Percentiles rank a stretch among this genome's conserved stretches.
phyloP scores from a whole-genome alignment of 2,888 invertebrate species.

The Chesias legatella region DNA sequence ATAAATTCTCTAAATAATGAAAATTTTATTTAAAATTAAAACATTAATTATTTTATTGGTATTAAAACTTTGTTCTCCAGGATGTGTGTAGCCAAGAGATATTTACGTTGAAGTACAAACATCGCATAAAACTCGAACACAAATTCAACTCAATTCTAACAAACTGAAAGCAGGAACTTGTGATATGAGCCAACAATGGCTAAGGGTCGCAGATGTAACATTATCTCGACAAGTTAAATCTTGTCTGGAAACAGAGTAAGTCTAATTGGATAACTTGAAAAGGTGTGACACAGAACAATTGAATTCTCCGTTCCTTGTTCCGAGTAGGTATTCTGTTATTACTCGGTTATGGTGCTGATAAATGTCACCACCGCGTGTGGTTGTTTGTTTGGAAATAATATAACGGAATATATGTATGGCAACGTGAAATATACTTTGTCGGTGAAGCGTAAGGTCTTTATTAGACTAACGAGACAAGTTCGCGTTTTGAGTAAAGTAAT shows the following conservation, averaged over 20 bases:
- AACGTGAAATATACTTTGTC: too few relatives aligned
- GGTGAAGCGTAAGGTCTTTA: too few relatives aligned
- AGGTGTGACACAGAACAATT: slow-evolving; percentile 56
- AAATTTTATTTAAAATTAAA: too few relatives aligned
- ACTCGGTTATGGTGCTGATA: background rate
- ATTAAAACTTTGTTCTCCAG: too few relatives aligned
- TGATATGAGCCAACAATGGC: slow-evolving; percentile 37
- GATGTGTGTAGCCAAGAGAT: too few relatives aligned
- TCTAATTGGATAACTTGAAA: slow-evolving; percentile 69
- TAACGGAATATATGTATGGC: too few relatives aligned
- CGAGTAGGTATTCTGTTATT: slow-evolving; percentile 1
- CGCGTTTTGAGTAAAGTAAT: too few relatives aligned
- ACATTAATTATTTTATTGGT: too few relatives aligned
- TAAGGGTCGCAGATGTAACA: slow-evolving; percentile 52
- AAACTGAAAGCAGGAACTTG: slow-evolving; percentile 26
- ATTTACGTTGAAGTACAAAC: too few relatives aligned
- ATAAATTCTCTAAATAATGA: too few relatives aligned
- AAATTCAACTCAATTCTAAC: slow-evolving; percentile 22
- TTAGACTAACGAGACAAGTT: too few relatives aligned
- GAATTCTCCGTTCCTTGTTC: slow-evolving; percentile 37
- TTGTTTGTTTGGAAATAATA: too few relatives aligned
- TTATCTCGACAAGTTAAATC: slow-evolving; percentile 59
- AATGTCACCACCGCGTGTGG: background rate
- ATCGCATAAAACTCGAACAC: slow-evolving; percentile 19
- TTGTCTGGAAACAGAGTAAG: slow-evolving; percentile 47